These are phyloP conservation scores for Euplexia lucipara DNA, from an alignment of 2,888 invertebrate species.

Conservation along the genomic window DNA sequence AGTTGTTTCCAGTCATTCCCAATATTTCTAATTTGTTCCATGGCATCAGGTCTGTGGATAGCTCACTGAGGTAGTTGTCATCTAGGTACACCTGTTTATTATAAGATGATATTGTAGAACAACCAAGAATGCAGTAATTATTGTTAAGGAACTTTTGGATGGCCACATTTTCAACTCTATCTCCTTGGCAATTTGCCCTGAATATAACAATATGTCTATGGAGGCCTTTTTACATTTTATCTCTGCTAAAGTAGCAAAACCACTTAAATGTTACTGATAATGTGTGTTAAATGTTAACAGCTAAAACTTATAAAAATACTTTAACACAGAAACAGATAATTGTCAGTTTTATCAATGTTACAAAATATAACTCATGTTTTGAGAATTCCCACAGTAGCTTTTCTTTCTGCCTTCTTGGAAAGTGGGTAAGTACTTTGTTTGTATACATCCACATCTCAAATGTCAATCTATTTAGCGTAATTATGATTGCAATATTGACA, in stretches of 20 bases:
- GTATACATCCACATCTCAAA: slow-evolving; percentile 5
- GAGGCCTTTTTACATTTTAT: slow-evolving; percentile 21
- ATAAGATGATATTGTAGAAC: slow-evolving; percentile 4
- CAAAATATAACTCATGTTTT: slow-evolving; percentile 33
- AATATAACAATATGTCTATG: slow-evolving; percentile 22
- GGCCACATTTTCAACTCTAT: not conserved
- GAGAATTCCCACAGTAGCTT: slow-evolving; percentile 32
- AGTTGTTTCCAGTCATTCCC: slow-evolving; percentile 92
- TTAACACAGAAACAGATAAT: slow-evolving; percentile 25
- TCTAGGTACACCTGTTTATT: slow-evolving; percentile 91
- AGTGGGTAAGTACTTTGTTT: not conserved
- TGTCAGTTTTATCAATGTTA: slow-evolving; percentile 25
- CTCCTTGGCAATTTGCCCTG: slow-evolving; percentile 8
- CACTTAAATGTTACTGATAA: slow-evolving; percentile 41
- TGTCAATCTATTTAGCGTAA: slow-evolving; percentile 32
- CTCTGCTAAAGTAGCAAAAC: slow-evolving; percentile 36
- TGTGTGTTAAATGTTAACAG: slow-evolving; percentile 8
- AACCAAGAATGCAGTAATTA: slow-evolving; percentile 7
- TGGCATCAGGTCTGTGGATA: slow-evolving; percentile 88
- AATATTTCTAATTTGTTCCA: slow-evolving; percentile 90
- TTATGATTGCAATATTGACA: slow-evolving; percentile 37
- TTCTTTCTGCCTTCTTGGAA: slow-evolving; percentile 18
- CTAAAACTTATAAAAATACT: slow-evolving; percentile 35
- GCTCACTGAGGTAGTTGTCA: slow-evolving; percentile 90
- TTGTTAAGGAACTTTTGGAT: not conserved